phyloP scores from a whole-genome alignment of 2,888 invertebrate species.

The Sesamia inferens region DNA sequence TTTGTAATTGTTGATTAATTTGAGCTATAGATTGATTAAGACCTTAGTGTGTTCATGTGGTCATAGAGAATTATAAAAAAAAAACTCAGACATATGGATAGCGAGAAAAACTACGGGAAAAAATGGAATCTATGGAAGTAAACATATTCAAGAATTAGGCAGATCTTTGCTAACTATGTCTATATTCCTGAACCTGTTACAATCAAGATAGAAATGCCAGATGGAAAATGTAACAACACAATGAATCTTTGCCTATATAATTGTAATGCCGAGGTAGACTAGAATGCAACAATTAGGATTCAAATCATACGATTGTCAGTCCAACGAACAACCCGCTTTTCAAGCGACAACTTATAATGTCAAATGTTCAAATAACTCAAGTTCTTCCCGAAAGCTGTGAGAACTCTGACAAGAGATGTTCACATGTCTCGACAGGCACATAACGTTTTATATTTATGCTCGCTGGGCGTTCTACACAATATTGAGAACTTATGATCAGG shows the following conservation, averaged over 20 bases:
- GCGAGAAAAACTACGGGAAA: neutral
- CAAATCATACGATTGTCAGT: neutral
- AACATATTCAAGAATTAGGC: too few relatives aligned
- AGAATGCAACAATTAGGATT: neutral
- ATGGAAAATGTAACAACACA: too few relatives aligned
- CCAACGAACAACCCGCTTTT: neutral
- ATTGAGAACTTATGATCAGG: constrained; percentile 69
- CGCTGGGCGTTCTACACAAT: constrained; percentile 71
- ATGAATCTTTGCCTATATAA: neutral
- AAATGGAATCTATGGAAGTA: neutral
- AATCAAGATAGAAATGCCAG: too few relatives aligned
- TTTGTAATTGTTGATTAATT: neutral
- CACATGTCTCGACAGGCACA: constrained; percentile 70
- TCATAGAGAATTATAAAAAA: neutral
- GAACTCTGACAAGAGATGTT: constrained; percentile 61
- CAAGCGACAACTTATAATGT: constrained; percentile 12
- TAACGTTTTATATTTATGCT: constrained; percentile 75
- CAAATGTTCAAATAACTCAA: constrained; percentile 24
- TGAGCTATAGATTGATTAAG: neutral
- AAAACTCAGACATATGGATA: neutral
- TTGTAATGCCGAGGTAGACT: neutral
- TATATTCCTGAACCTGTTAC: too few relatives aligned
- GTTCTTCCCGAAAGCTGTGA: constrained; percentile 51
- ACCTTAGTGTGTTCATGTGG: neutral
- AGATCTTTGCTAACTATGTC: too few relatives aligned